A percentile compares a stretch with the other conserved stretches of the same genome.
phyloP scores from a whole-genome alignment of 2,797 vertebrate genomes.

The Eurystomus glaucurus region DNA sequence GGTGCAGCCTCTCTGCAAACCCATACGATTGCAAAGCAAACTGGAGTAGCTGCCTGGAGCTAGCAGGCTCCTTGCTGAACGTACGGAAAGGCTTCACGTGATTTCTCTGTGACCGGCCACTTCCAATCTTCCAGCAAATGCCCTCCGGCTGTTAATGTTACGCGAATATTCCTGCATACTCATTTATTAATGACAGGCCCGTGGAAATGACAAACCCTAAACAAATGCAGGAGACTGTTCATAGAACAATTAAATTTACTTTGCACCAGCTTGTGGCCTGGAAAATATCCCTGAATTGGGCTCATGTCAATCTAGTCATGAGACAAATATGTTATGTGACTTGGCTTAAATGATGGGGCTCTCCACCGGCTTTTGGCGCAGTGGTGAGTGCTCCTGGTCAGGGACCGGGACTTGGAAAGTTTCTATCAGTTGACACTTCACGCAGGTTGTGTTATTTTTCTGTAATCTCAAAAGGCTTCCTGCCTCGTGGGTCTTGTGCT shows the following conservation, averaged over 20 bases:
- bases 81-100: background rate
- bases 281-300: slow-evolving; percentile 21
- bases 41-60: background rate
- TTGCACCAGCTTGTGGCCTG: slow-evolving; percentile 41
- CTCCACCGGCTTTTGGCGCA: background rate
- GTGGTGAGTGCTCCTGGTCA: background rate
- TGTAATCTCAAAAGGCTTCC: background rate
- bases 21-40: background rate
- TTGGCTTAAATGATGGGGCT: slow-evolving; percentile 14
- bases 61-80: background rate
- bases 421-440: background rate
- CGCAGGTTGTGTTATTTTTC: background rate
- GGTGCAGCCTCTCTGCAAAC: background rate
- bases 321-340: slow-evolving; percentile 54
- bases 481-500: background rate
- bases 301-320: slow-evolving; percentile 52
- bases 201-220: slow-evolving; percentile 32
- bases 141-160: background rate
- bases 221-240: slow-evolving; percentile 24
- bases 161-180: background rate
- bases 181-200: background rate
- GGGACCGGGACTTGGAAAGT: background rate
- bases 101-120: background rate
- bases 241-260: slow-evolving; percentile 44
- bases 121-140: slow-evolving; percentile 20